phyloP scores from a whole-genome alignment of 2,113 vertebrate genomes.

The Zootoca vivipara region DNA sequence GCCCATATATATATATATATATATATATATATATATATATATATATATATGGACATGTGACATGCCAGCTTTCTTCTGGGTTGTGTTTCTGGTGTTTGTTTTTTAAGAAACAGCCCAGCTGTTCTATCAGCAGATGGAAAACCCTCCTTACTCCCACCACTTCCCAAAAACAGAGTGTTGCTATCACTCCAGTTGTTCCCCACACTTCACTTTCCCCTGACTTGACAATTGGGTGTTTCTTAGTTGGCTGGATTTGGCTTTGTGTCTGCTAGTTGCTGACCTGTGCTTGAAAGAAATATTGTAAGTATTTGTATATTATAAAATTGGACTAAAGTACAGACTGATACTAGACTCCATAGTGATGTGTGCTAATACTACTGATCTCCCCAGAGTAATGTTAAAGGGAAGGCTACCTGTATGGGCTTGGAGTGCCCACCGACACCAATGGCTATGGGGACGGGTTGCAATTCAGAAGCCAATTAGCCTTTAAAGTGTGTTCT shows the following conservation, averaged over 20 bases:
- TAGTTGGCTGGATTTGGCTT: no score
- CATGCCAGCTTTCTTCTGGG: neutral
- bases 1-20: no score
- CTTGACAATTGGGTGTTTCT: neutral
- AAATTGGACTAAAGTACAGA: neutral
- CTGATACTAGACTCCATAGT: neutral
- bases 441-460: no score
- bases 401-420: no score
- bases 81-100: neutral
- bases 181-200: neutral
- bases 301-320: neutral
- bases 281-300: no score
- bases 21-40: no score
- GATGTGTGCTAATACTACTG: neutral
- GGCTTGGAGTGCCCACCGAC: no score
- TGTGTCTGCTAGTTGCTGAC: neutral
- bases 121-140: neutral
- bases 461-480: no score
- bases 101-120: slow-evolving; percentile 18
- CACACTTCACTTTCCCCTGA: neutral
- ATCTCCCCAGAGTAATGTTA: neutral
- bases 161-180: neutral
- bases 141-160: no score
- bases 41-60: neutral
- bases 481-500: no score